Percentiles rank a stretch among this genome's conserved stretches.
Conservation (phyloP, 2,797 vertebrate genomes). For the Sardinella longiceps region DNA sequence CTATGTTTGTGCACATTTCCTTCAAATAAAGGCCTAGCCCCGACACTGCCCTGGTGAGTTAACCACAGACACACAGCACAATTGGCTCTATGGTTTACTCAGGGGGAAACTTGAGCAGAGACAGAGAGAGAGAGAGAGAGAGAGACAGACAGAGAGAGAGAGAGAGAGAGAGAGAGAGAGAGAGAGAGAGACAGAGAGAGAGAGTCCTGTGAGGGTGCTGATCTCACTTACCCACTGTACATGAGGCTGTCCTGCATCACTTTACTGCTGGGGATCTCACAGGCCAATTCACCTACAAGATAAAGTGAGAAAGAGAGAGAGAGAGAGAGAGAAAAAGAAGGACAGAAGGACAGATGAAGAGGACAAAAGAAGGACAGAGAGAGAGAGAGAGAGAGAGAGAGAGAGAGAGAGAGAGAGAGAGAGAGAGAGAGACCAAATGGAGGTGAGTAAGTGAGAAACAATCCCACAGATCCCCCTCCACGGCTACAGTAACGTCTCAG, state of each 20-base stretch:
- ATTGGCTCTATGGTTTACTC: not conserved
- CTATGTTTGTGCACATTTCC: not conserved
- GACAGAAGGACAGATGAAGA: slow-evolving; percentile 41
- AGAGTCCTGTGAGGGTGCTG: not conserved
- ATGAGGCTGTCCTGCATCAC: slow-evolving; percentile 90
- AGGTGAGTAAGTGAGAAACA: not conserved
- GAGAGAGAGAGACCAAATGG: not conserved
- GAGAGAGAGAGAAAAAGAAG: slow-evolving; percentile 33
- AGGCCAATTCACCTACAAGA: slow-evolving; percentile 81
- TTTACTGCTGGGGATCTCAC: slow-evolving; percentile 81
- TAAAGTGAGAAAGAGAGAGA: slow-evolving; percentile 26
- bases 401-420: not conserved
- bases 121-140: too few species aligned
- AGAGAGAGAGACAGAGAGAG: too few species aligned
- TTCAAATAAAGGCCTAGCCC: not conserved
- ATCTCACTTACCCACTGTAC: slow-evolving; percentile 87
- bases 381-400: slow-evolving; percentile 15
- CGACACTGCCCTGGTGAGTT: not conserved
- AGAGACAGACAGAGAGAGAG: too few species aligned
- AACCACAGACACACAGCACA: not conserved
- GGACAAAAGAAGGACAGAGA: slow-evolving; percentile 26
- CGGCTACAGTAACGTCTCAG: not conserved
- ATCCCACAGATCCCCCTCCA: not conserved
- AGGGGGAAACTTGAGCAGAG: not conserved
- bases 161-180: too few species aligned